Evolutionary conservation across 2,113 vertebrate genomes (phyloP), one percentile per base, ranked within the genome.

Genomic region (Sorex fumeus): DNA sequence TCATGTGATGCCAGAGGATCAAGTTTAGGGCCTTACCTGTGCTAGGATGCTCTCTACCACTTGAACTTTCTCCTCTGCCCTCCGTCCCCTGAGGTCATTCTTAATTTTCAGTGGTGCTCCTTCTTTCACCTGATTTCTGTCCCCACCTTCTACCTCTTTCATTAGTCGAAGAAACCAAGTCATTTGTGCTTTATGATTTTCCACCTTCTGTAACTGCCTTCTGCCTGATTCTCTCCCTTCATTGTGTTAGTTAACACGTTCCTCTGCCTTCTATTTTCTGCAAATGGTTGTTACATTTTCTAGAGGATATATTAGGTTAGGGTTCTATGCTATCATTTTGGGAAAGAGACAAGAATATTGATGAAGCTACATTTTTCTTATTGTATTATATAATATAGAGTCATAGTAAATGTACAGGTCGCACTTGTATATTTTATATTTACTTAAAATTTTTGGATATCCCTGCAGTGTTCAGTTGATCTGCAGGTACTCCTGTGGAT

Each of bases 111-210:
- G n/a, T 32, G 6, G 47, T 36, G 85, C 23, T 53, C 43, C 18
- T 69, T 36, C 36, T 53, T 79, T 9, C 43, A 75, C 16, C 34
- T 69, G 30, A 69, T 3, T 43, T 23, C 30, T 5, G 4, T 27
- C 23, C 43, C 28, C n/a, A n/a, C n/a, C n/a, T n/a, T n/a, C n/a
- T n/a, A n/a, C 60, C 64, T 7, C 32, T 88, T 75, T 91, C 19
- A 43, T 77, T 88, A 93, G 50, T 71, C 70, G 23, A 91, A 81
- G 45, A 85, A 90, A 69, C 27, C n/a, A 67, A 36, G 47, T 87
- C 40, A 71, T 71, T 79, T 79, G 87, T 75, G 15, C 74, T 79
- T 75, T 53, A 67, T 67, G 78, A 72, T 91, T 93, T 66, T 64
- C 62, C 21, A n/a, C 27, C 57, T 79, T 75, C 45, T 40, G 12